Evolutionary conservation across 2,888 invertebrate species (phyloP).

Genomic region (Monoplex corrugatus): DNA sequence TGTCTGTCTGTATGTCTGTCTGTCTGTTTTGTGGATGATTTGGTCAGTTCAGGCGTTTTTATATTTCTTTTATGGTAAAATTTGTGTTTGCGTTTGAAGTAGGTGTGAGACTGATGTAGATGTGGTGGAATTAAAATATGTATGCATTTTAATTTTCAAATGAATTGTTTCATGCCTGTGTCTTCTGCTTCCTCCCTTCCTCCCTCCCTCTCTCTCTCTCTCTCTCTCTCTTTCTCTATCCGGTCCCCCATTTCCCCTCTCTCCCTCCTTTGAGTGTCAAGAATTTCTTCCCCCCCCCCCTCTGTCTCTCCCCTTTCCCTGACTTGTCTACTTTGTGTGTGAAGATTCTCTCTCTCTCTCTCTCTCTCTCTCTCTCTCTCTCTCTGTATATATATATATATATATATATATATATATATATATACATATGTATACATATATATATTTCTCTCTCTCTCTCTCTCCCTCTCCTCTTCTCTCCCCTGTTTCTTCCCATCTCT

Average conservation of each 20-base stretch:
- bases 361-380: background rate
- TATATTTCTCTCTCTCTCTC: background rate
- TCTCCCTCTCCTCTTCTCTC: background rate
- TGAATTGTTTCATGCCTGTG: too few relatives aligned
- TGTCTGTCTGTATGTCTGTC: too few relatives aligned
- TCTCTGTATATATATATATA: background rate
- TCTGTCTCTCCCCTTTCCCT: background rate
- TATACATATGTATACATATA: background rate
- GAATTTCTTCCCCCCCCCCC: background rate
- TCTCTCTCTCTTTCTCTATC: background rate
- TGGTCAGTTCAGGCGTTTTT: too few relatives aligned
- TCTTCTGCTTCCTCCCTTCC: background rate
- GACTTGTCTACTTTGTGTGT: background rate
- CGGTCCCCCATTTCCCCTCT: background rate
- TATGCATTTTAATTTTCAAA: too few relatives aligned
- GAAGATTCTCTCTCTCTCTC: background rate
- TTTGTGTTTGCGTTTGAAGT: too few relatives aligned
- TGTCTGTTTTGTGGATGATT: too few relatives aligned
- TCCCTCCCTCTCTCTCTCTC: background rate
- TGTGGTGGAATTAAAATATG: too few relatives aligned
- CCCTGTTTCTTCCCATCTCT: background rate
- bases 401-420: background rate
- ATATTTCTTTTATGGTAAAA: too few relatives aligned
- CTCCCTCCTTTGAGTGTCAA: background rate
- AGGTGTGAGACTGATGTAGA: too few relatives aligned